These are phyloP conservation scores for Orthonychiurus folsomi DNA, from an alignment of 2,888 invertebrate genomes.

Conservation along the genomic window DNA sequence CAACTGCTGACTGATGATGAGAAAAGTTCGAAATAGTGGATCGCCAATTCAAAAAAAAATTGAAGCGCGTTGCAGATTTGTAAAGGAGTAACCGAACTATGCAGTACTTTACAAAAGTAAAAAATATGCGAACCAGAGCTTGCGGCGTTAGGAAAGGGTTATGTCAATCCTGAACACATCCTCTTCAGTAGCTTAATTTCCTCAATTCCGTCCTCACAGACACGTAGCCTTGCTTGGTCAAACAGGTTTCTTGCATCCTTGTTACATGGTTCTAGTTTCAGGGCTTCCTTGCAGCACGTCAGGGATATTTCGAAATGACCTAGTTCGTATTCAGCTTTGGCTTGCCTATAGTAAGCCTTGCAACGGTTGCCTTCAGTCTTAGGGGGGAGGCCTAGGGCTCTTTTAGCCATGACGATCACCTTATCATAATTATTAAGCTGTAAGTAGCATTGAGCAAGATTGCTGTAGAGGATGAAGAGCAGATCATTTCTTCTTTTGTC, in stretches of 20 bases:
- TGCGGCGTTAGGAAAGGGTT: not conserved
- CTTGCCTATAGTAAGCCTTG: conserved; percentile 7
- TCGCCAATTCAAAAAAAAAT: no score
- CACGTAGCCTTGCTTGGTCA: not conserved
- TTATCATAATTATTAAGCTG: not conserved
- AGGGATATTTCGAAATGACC: not conserved
- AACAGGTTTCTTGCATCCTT: not conserved
- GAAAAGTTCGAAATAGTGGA: no score
- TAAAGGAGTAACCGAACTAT: no score
- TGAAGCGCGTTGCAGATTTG: no score
- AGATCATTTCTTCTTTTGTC: not conserved
- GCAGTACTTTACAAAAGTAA: conserved; percentile 1
- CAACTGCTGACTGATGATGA: no score
- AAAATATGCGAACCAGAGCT: no score
- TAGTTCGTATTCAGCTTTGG: conserved; percentile 5
- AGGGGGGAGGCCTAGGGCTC: conserved; percentile 5
- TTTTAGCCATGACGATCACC: not conserved
- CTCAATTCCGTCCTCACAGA: not conserved
- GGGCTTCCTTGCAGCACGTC: not conserved
- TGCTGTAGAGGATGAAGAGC: conserved; percentile 8
- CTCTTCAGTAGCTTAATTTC: not conserved
- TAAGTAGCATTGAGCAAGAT: conserved; percentile 12
- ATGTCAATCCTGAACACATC: not conserved
- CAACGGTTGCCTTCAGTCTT: conserved; percentile 10
- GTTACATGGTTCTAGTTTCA: not conserved